These are phyloP conservation scores for Riptortus pedestris DNA, from an alignment of 1,140 invertebrate genomes.

Conservation along the genomic window DNA sequence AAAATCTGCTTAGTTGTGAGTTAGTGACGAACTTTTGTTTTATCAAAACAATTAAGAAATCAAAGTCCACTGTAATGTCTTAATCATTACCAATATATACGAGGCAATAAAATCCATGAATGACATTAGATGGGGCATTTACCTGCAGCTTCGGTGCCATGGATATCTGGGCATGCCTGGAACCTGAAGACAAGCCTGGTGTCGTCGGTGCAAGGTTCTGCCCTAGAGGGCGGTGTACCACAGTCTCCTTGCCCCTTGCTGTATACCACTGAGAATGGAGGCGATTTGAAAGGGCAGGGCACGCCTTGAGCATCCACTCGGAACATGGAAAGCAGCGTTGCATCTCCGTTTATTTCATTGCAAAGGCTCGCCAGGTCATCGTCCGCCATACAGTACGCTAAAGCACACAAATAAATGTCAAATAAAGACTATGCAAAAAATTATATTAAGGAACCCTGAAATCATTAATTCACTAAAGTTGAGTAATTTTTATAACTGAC, in stretches of 20 bases:
- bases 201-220: conserved; percentile 73
- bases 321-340: conserved; percentile 78
- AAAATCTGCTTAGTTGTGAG: no score
- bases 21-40: no score
- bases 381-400: conserved; percentile 29
- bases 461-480: no score
- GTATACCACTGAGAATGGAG: conserved; percentile 72
- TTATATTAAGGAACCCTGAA: no score
- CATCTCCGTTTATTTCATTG: conserved; percentile 76
- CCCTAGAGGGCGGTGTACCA: conserved; percentile 56
- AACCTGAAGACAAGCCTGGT: conserved; percentile 70
- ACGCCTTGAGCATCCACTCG: conserved; percentile 66
- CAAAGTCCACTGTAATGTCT: no score
- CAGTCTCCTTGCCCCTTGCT: conserved; percentile 66
- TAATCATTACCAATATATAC: no score
- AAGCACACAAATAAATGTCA: no score
- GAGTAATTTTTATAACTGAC: no score
- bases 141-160: conserved; percentile 52
- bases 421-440: no score
- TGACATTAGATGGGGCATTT: no score
- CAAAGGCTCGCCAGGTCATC: conserved; percentile 58
- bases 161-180: conserved; percentile 82
- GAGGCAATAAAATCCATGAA: no score
- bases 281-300: conserved; percentile 56
- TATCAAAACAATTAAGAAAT: no score